Base-by-base conservation (phyloP, 2,113 vertebrate species). In the Bubo blakistoni region DNA sequence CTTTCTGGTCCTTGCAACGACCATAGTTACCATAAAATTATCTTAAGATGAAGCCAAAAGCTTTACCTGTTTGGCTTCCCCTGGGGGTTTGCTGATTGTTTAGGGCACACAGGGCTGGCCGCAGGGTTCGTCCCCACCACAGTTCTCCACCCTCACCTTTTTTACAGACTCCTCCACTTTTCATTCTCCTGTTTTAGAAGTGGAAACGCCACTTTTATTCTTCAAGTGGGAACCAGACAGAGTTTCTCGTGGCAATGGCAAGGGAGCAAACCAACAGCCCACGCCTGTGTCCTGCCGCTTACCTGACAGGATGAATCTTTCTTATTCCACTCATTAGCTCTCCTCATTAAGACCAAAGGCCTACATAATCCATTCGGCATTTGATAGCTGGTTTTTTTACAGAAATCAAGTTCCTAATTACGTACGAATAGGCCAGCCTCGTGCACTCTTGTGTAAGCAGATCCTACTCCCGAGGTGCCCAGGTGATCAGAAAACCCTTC, bases 261-360 rank as follows among this genome's bases (percentile, higher is more conserved):
- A 46, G 44, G 44, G 44, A 46, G 44, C 10, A 18, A 49, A 49
- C 10, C 19, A 12, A 12, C 7, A 12, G 36, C 3, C 69, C 3
- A 22, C 3, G 0, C 27, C n/a, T 17, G 19, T 11, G 14, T 30
- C 20, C 15, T 4, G 3, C 3, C 20, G 17, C 11, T 12, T 17
- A 16, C 5, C 7, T 3, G 22, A 4, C 0, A 3, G 2, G 7
- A 22, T 4, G 1, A 38, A 27, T 21, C 1, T 1, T 25, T 16
- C 13, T 30, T 49, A 13, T 4, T 19, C 11, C 32, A 42, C 8
- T 2, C 4, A 7, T 29, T 4, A 65, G n/a, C 10, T 54, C 29
- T 47, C 30, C 15, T 32, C 9, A 16, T 26, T 14, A 26, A 16
- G 26, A 11, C 19, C 46, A 47, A 47, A 47, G 18, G 20, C 8